Evolutionary conservation across 2,113 vertebrate species (phyloP), one percentile per base, ranked within the genome.

Genomic region (Hippotragus niger): DNA sequence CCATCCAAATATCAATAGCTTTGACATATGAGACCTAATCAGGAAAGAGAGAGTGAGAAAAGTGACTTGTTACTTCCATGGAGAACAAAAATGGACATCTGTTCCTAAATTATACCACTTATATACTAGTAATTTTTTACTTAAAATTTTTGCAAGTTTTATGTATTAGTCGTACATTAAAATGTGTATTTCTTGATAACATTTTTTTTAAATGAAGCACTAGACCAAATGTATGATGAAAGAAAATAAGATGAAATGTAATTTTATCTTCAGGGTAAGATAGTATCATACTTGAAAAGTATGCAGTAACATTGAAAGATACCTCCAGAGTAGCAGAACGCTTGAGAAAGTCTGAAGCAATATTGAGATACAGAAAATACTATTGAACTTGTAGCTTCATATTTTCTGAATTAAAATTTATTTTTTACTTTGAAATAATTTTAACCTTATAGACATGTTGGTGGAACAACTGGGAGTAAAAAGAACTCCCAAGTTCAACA

Each of bases 1-100:
- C 99, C 99, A 99, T 99, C 99, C 99, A 99, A 98, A 99, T 99
- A 97, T 99, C 99, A 95, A 99, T 99, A 0, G 99, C 99, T 98
- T 99, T 99, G 40, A 99, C 99, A 60, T 99, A 99, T 0, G 99
- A 99, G 55, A 99, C 99, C 99, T 99, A 91, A 86, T 23, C 82
- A 8, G 88, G 29, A 94, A 50, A 95, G 23, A 96, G 36, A 95
- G 50, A 92, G 9, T 60, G 3, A 91, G 47, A 95, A 55, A 36
- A n/a, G 27, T 43, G 33, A 53, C 33, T 53, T 71, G 25, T 94
- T 50, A 31, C 19, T 80, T 90, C 31, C 67, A 82, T 74, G 82
- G 27, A 67, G 58, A 71, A 45, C 16, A 78, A 90, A 57, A 60
- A 29, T 27, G 1, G 36, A 80, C 23, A 0, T 88, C 23, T 91